Evolutionary conservation across 2,888 invertebrate species (phyloP).

Genomic region (Leuctra nigra): DNA sequence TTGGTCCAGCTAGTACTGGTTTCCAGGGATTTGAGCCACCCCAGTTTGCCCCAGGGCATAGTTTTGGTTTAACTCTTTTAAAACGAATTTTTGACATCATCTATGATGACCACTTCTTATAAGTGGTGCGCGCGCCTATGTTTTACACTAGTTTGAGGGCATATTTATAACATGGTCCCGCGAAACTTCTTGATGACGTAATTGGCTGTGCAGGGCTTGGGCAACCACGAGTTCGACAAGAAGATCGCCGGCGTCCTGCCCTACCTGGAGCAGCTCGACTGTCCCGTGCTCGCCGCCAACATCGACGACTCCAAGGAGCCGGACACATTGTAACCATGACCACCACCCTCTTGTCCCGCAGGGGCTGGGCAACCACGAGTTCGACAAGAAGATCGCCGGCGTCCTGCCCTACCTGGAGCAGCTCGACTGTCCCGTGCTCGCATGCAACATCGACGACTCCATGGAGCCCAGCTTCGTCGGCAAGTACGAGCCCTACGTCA

Average conservation of each 20-base stretch:
- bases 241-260: conserved; percentile 63
- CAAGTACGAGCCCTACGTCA: conserved; percentile 54
- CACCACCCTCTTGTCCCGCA: no score
- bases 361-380: conserved; percentile 84
- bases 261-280: conserved; percentile 55
- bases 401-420: conserved; percentile 61
- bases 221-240: conserved; percentile 84
- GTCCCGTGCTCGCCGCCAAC: conserved; percentile 67
- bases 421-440: conserved; percentile 59
- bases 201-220: conserved; percentile 73
- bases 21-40: no score
- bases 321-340: no score
- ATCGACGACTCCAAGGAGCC: conserved; percentile 66
- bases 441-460: conserved; percentile 66
- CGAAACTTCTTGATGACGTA: no score
- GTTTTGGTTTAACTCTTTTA: no score
- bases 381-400: conserved; percentile 67
- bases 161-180: no score
- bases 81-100: no score
- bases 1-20: no score
- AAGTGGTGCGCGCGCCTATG: no score
- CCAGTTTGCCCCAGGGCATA: no score
- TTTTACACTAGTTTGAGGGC: no score
- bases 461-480: conserved; percentile 54
- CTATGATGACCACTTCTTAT: no score